These are phyloP conservation scores for Dromiciops gliroides DNA, from an alignment of 2,113 vertebrate genomes.

Conservation along the genomic window DNA sequence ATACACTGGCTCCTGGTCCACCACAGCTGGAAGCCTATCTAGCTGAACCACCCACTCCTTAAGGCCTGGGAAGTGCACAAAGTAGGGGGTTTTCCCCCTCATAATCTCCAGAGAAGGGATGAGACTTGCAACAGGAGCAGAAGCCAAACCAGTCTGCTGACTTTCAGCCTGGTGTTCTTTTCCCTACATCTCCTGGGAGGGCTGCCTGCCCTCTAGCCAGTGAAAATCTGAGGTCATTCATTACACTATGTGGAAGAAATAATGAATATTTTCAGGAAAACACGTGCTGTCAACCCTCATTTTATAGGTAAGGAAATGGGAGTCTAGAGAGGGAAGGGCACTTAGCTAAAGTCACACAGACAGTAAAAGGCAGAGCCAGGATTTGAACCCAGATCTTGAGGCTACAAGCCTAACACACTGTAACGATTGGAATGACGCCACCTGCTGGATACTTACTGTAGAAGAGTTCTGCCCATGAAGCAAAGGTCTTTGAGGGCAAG, in stretches of 20 bases:
- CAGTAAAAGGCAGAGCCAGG: neutral
- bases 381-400: neutral
- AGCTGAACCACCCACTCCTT: neutral
- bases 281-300: neutral
- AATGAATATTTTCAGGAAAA: neutral
- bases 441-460: no score
- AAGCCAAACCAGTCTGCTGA: neutral
- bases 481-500: no score
- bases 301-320: neutral
- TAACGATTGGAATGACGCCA: no score
- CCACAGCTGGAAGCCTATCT: neutral
- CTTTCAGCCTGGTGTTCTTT: neutral
- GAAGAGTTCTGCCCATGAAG: no score
- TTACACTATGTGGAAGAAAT: neutral
- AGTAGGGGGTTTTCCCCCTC: neutral
- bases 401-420: neutral
- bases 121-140: neutral
- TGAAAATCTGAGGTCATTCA: neutral
- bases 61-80: neutral
- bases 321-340: no score
- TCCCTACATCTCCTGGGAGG: neutral
- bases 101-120: neutral
- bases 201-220: neutral
- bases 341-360: neutral
- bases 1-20: neutral